These are phyloP conservation scores for Apis florea DNA, from an alignment of 1,140 invertebrate species.

Conservation along the genomic window DNA sequence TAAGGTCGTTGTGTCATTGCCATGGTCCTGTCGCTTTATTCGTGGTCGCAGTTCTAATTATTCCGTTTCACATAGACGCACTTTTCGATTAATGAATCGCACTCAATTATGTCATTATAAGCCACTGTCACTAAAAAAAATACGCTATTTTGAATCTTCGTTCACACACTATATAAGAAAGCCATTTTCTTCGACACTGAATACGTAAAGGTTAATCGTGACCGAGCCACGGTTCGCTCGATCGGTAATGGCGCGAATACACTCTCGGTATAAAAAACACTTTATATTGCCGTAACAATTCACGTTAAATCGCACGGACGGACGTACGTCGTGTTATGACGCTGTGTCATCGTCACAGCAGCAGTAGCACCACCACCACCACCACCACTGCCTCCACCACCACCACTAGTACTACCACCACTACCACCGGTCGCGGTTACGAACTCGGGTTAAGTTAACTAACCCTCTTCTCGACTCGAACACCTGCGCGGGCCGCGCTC, in stretches of 20 bases:
- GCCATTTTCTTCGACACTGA: conserved; percentile 60
- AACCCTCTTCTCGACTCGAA: conserved; percentile 66
- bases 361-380: conserved; percentile 63
- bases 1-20: conserved; percentile 52
- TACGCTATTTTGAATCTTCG: conserved; percentile 29
- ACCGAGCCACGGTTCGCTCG: conserved; percentile 51
- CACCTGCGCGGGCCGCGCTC: conserved; percentile 67
- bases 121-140: conserved; percentile 36
- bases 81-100: conserved; percentile 34
- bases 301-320: conserved; percentile 67
- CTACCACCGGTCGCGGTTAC: conserved; percentile 59
- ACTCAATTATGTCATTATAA: conserved; percentile 58
- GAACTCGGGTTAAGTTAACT: conserved; percentile 72
- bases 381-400: conserved; percentile 51
- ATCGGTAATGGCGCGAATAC: conserved; percentile 62
- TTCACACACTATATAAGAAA: conserved; percentile 47
- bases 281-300: conserved; percentile 57
- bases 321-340: conserved; percentile 70
- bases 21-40: conserved; percentile 49
- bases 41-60: conserved; percentile 44
- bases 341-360: conserved; percentile 72
- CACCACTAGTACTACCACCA: conserved; percentile 51
- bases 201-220: conserved; percentile 50
- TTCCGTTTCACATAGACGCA: conserved; percentile 48
- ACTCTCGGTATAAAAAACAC: conserved; percentile 53